phyloP scores from a whole-genome alignment of 1,140 invertebrate species.

The Copidosoma floridanum region DNA sequence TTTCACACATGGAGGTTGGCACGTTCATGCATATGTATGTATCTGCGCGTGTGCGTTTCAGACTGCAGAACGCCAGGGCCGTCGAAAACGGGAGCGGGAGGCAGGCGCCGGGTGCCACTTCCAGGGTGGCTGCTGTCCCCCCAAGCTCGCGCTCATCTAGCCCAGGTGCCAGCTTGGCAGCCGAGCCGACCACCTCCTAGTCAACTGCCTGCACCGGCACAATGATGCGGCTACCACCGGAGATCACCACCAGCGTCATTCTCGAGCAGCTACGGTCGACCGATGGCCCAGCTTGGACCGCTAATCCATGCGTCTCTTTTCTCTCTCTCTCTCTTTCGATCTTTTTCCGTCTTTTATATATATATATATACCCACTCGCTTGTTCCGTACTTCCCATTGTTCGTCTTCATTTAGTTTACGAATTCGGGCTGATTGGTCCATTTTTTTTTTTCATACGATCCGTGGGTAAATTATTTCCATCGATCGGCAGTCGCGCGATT shows the following conservation, averaged over 20 bases:
- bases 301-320: conserved; percentile 28
- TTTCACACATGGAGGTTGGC: too few species aligned
- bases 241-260: conserved; percentile 27
- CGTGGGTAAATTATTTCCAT: too few species aligned
- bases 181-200: conserved; percentile 41
- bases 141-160: conserved; percentile 58
- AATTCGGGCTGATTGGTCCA: too few species aligned
- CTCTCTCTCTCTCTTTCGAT: conserved; percentile 19
- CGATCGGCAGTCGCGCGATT: too few species aligned
- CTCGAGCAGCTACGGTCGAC: conserved; percentile 26
- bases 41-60: conserved; percentile 29
- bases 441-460: too few species aligned
- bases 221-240: conserved; percentile 3
- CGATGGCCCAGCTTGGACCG: too few species aligned
- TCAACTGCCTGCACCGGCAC: conserved; percentile 37
- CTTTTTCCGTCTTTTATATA: too few species aligned
- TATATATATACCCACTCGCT: conserved; percentile 2
- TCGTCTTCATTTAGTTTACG: too few species aligned
- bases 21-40: too few species aligned
- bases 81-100: conserved; percentile 56
- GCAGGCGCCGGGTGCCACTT: conserved; percentile 52
- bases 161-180: conserved; percentile 54
- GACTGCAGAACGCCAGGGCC: conserved; percentile 58
- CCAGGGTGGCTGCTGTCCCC: conserved; percentile 54
- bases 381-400: too few species aligned